Conservation (phyloP, 2,888 invertebrate species). For the Spatulosminthurus flaviceps region DNA sequence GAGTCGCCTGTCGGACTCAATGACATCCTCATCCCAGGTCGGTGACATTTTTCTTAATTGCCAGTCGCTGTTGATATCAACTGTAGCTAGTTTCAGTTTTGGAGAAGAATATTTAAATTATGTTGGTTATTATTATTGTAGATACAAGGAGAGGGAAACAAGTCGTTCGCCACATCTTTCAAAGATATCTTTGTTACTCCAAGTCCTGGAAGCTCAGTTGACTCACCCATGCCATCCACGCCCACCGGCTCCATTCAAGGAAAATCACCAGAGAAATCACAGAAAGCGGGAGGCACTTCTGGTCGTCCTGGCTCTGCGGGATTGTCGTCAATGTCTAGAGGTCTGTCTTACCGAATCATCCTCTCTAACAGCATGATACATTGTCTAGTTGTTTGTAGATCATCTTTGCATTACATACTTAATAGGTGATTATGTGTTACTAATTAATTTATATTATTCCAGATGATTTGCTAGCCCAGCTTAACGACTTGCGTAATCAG, state of each 20-base stretch:
- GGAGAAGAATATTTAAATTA: not conserved
- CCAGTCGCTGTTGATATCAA: slow-evolving; percentile 20
- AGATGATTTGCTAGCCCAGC: slow-evolving; percentile 68
- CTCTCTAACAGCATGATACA: no score
- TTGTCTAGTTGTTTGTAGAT: no score
- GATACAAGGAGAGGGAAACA: slow-evolving; percentile 23
- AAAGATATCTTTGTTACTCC: slow-evolving; percentile 36
- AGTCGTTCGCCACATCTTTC: slow-evolving; percentile 34
- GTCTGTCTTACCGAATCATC: not conserved
- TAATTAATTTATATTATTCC: not conserved
- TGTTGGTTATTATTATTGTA: not conserved
- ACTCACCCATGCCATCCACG: slow-evolving; percentile 14
- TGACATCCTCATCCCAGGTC: slow-evolving; percentile 52
- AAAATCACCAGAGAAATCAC: not conserved
- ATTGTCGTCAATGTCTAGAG: not conserved
- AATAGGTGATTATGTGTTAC: not conserved
- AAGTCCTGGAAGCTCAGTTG: slow-evolving; percentile 36
- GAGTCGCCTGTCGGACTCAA: slow-evolving; percentile 59
- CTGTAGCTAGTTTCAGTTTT: not conserved
- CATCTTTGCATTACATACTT: no score
- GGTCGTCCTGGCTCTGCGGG: slow-evolving; percentile 18
- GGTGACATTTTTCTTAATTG: not conserved
- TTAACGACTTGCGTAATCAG: slow-evolving; percentile 78
- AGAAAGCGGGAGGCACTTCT: not conserved
- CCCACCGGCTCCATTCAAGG: not conserved